phyloP scores from a whole-genome alignment of 2,113 vertebrate species.

The Gopherus flavomarginatus region DNA sequence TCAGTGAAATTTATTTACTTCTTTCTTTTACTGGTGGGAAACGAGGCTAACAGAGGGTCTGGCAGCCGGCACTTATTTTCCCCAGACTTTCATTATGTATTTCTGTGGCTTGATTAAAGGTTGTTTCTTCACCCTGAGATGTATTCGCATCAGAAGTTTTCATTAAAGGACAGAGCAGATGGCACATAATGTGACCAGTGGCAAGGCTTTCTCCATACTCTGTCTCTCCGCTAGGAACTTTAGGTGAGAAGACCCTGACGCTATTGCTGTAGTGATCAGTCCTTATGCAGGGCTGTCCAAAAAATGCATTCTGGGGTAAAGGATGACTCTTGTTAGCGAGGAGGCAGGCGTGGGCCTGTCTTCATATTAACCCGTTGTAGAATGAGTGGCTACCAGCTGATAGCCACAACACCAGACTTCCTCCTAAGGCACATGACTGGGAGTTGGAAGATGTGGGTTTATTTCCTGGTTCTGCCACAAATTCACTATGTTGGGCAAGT shows the following conservation, averaged over 20 bases:
- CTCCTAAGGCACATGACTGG: fast-evolving
- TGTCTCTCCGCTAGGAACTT: not conserved
- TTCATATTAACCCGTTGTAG: fast-evolving
- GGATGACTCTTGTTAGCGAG: fast-evolving
- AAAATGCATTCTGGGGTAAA: not conserved
- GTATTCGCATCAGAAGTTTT: not conserved
- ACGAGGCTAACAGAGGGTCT: not conserved
- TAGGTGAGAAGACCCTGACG: not conserved
- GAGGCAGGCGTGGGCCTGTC: fast-evolving
- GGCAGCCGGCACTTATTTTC: not conserved
- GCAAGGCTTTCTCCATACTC: not conserved
- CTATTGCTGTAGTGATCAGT: not conserved
- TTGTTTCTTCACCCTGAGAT: not conserved
- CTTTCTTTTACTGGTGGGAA: not conserved
- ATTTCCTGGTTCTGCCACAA: not conserved
- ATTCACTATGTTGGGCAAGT: not conserved
- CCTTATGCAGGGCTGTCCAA: not conserved
- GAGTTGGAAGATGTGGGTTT: not conserved
- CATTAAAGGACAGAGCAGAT: fast-evolving
- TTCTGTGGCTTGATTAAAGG: not conserved
- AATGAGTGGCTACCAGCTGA: fast-evolving
- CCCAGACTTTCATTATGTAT: not conserved
- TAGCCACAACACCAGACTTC: not conserved
- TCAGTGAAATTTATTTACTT: slow-evolving; percentile 62
- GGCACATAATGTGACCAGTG: fast-evolving